These are phyloP conservation scores for Actinia tenebrosa DNA, from an alignment of 64 coral and sea anemone species.

Conservation along the genomic window DNA sequence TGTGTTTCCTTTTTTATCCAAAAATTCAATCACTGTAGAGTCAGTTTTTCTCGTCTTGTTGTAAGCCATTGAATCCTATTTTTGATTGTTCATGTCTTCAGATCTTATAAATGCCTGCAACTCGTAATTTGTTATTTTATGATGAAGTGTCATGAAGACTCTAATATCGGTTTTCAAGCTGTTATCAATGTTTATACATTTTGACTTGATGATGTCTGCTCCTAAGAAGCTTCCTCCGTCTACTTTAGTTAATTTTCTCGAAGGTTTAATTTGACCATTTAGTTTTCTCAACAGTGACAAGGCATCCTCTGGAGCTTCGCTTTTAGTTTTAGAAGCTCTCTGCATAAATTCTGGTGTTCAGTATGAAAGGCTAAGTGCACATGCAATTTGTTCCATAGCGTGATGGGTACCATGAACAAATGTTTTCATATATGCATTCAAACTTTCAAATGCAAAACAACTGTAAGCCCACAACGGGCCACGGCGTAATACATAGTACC, in stretches of 20 bases:
- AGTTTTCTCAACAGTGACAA: slow-evolving; percentile 39
- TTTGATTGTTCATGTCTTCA: slow-evolving; percentile 35
- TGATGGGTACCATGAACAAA: slow-evolving; percentile 56
- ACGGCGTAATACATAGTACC: slow-evolving; percentile 33
- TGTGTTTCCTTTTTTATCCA: slow-evolving; percentile 31
- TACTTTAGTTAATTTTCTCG: slow-evolving; percentile 28
- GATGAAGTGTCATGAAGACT: slow-evolving; percentile 28
- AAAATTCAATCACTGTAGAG: slow-evolving; percentile 43
- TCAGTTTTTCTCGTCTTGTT: slow-evolving; percentile 33
- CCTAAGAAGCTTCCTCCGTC: slow-evolving; percentile 50
- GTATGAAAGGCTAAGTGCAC: slow-evolving; percentile 41
- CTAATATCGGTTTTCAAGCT: slow-evolving; percentile 36
- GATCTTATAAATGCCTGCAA: slow-evolving; percentile 29
- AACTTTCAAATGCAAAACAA: slow-evolving; percentile 58
- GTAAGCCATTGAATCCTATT: slow-evolving; percentile 35
- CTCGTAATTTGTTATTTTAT: slow-evolving; percentile 30
- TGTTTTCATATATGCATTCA: slow-evolving; percentile 48
- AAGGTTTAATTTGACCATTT: slow-evolving; percentile 31
- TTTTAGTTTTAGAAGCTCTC: slow-evolving; percentile 13
- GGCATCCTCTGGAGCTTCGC: slow-evolving; percentile 26
- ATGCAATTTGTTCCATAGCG: slow-evolving; percentile 54
- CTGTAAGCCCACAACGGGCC: slow-evolving; percentile 60
- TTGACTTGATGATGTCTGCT: slow-evolving; percentile 13
- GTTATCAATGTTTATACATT: slow-evolving; percentile 18
- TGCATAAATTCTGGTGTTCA: slow-evolving; percentile 23